These are phyloP conservation scores for Sanderia malayensis DNA, from an alignment of 30 jellyfish, hydroid and myxozoan species.

Conservation along the genomic window DNA sequence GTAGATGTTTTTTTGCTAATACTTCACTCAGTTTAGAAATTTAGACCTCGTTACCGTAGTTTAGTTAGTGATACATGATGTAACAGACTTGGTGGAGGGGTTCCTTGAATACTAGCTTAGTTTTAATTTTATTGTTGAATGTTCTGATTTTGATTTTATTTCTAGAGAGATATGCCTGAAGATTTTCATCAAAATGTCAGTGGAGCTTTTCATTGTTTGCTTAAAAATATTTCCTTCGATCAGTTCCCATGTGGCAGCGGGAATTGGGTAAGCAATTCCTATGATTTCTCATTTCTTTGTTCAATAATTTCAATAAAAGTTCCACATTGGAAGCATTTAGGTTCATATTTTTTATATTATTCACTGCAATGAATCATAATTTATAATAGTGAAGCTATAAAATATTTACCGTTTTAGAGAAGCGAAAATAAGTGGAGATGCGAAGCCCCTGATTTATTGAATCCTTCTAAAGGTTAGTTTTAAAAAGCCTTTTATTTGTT, in stretches of 20 bases:
- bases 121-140: neutral
- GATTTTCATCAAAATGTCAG: neutral
- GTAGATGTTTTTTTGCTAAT: too few relatives aligned
- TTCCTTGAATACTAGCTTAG: neutral
- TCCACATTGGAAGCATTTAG: too few relatives aligned
- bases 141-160: neutral
- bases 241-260: conserved; percentile 68
- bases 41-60: too few relatives aligned
- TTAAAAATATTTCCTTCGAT: conserved; percentile 17
- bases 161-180: conserved; percentile 6
- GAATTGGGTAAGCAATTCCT: conserved; percentile 32
- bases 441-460: conserved; percentile 53
- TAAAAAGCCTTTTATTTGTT: too few relatives aligned
- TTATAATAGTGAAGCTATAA: too few relatives aligned
- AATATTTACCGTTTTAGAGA: conserved; percentile 20
- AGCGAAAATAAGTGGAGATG: conserved; percentile 62
- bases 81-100: too few relatives aligned
- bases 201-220: conserved; percentile 29
- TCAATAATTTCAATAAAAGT: too few relatives aligned
- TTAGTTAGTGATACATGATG: too few relatives aligned
- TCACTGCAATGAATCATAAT: too few relatives aligned
- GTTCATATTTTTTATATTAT: too few relatives aligned
- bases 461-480: conserved; percentile 30
- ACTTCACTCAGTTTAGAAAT: too few relatives aligned
- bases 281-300: too few relatives aligned